Conservation (phyloP, 2,888 invertebrate genomes). For the Cheilosia impressa region DNA sequence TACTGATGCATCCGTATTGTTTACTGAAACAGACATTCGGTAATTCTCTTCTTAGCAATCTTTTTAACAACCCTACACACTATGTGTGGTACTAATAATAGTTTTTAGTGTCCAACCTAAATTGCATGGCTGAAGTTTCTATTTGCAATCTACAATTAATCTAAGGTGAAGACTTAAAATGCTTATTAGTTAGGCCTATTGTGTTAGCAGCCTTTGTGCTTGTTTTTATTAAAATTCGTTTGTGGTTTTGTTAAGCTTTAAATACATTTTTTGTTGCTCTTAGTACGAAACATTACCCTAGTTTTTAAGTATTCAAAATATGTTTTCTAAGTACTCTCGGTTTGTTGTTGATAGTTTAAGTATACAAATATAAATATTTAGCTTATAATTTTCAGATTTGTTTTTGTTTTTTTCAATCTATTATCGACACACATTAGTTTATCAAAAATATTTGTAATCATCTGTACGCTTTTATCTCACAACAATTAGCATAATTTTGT, state of each 20-base stretch:
- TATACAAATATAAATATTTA: constrained; percentile 41
- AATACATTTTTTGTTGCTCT: constrained; percentile 25
- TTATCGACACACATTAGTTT: constrained; percentile 15
- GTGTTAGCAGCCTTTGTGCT: constrained; percentile 14
- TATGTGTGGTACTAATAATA: no score
- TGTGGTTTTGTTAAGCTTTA: constrained; percentile 59
- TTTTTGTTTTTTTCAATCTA: constrained; percentile 3
- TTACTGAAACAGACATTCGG: no score
- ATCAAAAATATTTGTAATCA: constrained; percentile 25
- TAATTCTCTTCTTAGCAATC: no score
- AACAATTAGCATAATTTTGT: constrained; percentile 51
- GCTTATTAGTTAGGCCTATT: not conserved
- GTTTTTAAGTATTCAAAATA: constrained; percentile 41
- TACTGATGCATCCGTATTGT: no score
- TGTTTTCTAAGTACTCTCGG: constrained; percentile 13
- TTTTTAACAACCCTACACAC: no score
- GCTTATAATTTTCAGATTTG: constrained; percentile 31
- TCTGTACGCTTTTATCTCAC: constrained; percentile 58
- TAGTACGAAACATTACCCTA: constrained; percentile 50
- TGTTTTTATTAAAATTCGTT: constrained; percentile 26
- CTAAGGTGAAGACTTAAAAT: no score
- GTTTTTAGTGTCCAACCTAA: no score
- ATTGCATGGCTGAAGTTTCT: no score
- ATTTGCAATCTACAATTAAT: no score
- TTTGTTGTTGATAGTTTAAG: constrained; percentile 40